Evolutionary conservation across 2,113 vertebrate species (phyloP), one percentile per base, ranked within the genome.

Genomic region (Piaya cayana): DNA sequence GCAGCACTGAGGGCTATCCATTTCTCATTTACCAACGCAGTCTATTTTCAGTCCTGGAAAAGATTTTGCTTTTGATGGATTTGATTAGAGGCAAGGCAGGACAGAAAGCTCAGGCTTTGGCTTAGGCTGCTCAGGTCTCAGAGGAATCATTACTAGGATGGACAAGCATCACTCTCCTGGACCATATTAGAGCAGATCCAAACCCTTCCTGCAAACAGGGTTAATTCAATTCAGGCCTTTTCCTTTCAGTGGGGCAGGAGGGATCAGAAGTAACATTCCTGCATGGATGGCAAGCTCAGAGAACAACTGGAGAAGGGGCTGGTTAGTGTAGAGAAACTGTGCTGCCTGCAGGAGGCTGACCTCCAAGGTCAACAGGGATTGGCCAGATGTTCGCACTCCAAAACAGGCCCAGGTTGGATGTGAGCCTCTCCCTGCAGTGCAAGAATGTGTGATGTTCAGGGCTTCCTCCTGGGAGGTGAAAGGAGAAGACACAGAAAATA

Each of bases 341-440:
- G 8, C 53, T 64, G 53, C 86, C 67, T 82, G 83, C 74, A 90
- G 64, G 91, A 62, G 84, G 78, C 39, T n/a, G 65, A 65, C 27
- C 75, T 97, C 93, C 95, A 97, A 97, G 88, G 93, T 91, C 93
- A 96, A 87, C 37, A 96, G 92, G 90, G 94, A 82, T 32, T 92
- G 32, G 96, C 95, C 96, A 93, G 91, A 93, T 93, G 93, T 30
- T 91, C 81, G 88, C 9, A 3, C 93, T 97, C 96, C 95, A 97
- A 82, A 92, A 84, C 90, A 93, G 89, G 95, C 91, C 95, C 92
- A 95, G 85, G 52, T 69, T 81, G 95, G 88, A 82, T 45, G 55
- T 77, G 77, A 96, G 95, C 94, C 74, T 93, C 77, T 90, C 65
- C 74, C 91, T 89, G 76, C 15, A 5, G 82, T 55, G 84, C 90